A percentile compares a stretch with the other conserved stretches of the same genome.
Evolutionary conservation across 2,797 vertebrate species (phyloP).

Genomic region (Aselliscus stoliczkanus): DNA sequence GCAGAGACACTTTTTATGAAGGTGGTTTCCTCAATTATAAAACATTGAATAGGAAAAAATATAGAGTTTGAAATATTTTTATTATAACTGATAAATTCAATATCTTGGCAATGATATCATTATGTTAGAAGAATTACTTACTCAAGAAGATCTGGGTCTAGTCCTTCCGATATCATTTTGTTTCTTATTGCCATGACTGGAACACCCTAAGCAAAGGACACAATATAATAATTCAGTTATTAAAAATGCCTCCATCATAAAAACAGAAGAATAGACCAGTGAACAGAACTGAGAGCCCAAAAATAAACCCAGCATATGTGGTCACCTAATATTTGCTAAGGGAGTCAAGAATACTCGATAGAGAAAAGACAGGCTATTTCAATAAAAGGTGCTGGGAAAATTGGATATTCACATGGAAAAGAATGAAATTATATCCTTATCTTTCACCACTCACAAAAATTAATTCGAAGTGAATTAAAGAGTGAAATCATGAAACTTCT

Average conservation of each 20-base stretch:
- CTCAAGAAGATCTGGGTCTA: conserved; percentile 96
- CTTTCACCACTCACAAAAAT: background rate
- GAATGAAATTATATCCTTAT: background rate
- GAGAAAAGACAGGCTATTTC: background rate
- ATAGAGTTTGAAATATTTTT: background rate
- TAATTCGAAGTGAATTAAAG: background rate
- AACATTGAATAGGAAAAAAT: background rate
- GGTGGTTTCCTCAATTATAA: background rate
- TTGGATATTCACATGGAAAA: background rate
- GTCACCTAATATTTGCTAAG: background rate
- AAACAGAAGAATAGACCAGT: background rate
- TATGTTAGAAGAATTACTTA: conserved; percentile 82
- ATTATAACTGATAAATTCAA: background rate
- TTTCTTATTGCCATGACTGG: conserved; percentile 98
- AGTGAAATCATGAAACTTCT: background rate
- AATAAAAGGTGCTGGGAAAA: background rate
- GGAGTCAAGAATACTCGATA: background rate
- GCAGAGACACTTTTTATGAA: background rate
- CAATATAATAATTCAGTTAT: background rate
- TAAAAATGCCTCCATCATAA: conserved; percentile 9
- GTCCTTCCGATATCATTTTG: conserved; percentile 95
- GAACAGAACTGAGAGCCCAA: background rate
- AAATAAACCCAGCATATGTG: background rate
- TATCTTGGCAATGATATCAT: background rate
- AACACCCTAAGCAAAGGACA: conserved; percentile 88